phyloP scores from a whole-genome alignment of 2,888 invertebrate genomes.

The Cheilosia scutellata region DNA sequence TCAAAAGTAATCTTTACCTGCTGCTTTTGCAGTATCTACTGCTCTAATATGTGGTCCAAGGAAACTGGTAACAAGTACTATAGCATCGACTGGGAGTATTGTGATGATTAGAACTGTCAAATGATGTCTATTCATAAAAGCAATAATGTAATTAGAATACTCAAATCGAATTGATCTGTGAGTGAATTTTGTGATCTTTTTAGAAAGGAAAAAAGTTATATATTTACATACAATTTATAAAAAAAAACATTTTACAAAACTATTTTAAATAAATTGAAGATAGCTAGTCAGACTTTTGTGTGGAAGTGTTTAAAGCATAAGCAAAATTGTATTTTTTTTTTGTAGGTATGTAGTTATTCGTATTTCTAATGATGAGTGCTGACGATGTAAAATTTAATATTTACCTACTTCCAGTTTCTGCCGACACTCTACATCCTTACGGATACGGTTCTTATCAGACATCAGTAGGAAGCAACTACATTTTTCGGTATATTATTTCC shows the following conservation, averaged over 20 bases:
- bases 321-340: no score
- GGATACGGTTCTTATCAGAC: no score
- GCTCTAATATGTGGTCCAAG: slow-evolving; percentile 81
- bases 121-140: background rate
- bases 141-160: background rate
- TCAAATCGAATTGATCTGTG: slow-evolving; percentile 21
- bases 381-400: no score
- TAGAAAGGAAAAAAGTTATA: background rate
- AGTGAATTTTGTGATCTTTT: slow-evolving; percentile 48
- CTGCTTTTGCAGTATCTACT: slow-evolving; percentile 82
- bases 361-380: no score
- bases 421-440: no score
- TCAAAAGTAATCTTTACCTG: slow-evolving; percentile 83
- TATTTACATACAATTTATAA: slow-evolving; percentile 7
- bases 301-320: no score
- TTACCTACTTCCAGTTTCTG: no score
- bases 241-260: slow-evolving; percentile 1
- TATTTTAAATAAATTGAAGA: background rate
- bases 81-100: slow-evolving; percentile 81
- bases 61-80: slow-evolving; percentile 81
- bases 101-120: slow-evolving; percentile 69
- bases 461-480: no score
- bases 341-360: no score
- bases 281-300: no score
- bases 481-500: no score